Percentiles rank a stretch among this genome's conserved stretches.
Evolutionary conservation across 1,140 invertebrate genomes (phyloP).

Genomic region (Meteorus sp.): DNA sequence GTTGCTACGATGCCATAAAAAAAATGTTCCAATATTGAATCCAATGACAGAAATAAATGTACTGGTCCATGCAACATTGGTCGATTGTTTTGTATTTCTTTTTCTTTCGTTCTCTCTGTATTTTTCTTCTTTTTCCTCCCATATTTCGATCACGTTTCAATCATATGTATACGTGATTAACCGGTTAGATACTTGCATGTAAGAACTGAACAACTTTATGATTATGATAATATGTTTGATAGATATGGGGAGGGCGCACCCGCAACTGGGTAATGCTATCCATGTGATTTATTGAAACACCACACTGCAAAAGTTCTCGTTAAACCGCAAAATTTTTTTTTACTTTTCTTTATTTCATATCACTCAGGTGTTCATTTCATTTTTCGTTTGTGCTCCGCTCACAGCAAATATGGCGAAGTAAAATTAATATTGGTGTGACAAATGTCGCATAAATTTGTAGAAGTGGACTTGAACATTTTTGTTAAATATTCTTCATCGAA

Average conservation of each 20-base stretch:
- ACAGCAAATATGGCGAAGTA: too few relatives aligned
- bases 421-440: too few relatives aligned
- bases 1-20: slow-evolving; percentile 82
- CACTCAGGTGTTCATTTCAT: too few relatives aligned
- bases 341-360: slow-evolving; percentile 1
- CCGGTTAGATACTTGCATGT: too few relatives aligned
- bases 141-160: background rate
- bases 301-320: background rate
- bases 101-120: background rate
- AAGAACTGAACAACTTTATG: too few relatives aligned
- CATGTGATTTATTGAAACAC: slow-evolving; percentile 8
- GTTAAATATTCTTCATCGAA: too few relatives aligned
- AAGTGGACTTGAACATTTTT: too few relatives aligned
- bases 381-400: too few relatives aligned
- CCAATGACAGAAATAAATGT: slow-evolving; percentile 11
- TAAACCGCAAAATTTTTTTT: background rate
- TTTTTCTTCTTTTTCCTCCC: background rate
- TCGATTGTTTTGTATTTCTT: background rate
- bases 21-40: slow-evolving; percentile 73
- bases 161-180: too few relatives aligned
- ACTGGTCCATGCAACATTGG: too few relatives aligned
- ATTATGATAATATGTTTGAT: too few relatives aligned
- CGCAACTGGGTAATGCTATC: background rate
- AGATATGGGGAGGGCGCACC: background rate
- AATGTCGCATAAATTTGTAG: too few relatives aligned